A percentile compares a stretch with the other conserved stretches of the same genome.
Evolutionary conservation across 1,140 invertebrate genomes (phyloP).

Genomic region (Parasteatoda tepidariorum): DNA sequence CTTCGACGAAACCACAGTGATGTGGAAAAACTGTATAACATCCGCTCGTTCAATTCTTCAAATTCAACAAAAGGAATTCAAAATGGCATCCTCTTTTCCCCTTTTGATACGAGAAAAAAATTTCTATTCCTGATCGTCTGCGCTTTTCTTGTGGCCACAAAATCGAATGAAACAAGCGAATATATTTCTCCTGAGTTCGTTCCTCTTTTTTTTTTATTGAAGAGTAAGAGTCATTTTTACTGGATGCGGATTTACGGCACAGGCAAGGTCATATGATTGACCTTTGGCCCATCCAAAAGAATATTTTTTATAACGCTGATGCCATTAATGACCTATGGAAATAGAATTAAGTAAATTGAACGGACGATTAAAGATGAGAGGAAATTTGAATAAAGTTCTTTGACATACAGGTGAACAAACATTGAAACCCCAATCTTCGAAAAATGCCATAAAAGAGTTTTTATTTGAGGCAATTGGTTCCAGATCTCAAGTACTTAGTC

Average conservation of each 20-base stretch:
- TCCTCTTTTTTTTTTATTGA: constrained; percentile 7
- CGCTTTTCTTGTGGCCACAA: background rate
- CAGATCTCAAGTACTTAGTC: too few species aligned
- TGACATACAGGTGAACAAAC: too few species aligned
- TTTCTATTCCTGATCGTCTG: background rate
- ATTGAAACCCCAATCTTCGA: too few species aligned
- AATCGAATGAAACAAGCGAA: background rate
- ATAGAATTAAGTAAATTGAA: too few species aligned
- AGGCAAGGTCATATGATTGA: constrained; percentile 18
- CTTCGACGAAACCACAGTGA: too few species aligned
- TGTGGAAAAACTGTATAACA: background rate
- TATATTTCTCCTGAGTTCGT: constrained; percentile 9
- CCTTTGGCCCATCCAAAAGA: background rate
- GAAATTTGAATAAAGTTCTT: too few species aligned
- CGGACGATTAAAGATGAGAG: too few species aligned
- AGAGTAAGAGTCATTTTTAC: background rate
- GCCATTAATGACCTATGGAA: too few species aligned
- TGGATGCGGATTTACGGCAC: background rate
- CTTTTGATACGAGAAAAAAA: background rate
- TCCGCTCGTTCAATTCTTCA: background rate
- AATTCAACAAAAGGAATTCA: background rate
- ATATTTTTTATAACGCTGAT: too few species aligned
- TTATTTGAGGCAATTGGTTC: too few species aligned
- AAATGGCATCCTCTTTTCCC: background rate
- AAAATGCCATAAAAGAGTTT: too few species aligned